Base-by-base conservation (phyloP, 2,888 invertebrate genomes). In the Escarpia spicata region DNA sequence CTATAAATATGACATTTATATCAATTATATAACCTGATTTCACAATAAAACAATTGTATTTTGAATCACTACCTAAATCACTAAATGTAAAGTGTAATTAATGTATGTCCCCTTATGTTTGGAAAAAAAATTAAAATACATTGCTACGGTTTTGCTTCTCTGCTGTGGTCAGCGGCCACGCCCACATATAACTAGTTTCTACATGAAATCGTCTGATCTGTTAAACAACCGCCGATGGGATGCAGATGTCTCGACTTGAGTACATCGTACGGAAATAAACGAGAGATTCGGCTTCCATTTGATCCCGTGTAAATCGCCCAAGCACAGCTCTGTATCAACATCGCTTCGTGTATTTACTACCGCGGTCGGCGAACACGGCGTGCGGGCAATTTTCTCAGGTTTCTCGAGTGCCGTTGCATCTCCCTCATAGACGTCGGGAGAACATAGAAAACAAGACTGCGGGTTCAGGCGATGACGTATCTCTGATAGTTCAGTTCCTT, bases 311-410 rank as follows among this genome's bases (percentile, higher is more conserved):
- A 75, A 75, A 75, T 75, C 75, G 75, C 26, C 75, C 75, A 75
- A 26, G 75, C 75, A 15, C 26, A 75, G 19, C 3, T 75, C 75
- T 75, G 6, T 15, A 75, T 75, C 75, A 75, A 75, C 75, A 75
- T 15, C 75, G 75, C 75, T 75, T 75, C 75, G n/a, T 75, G 75
- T 75, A 75, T 75, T 75, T 75, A 75, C 75, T 26, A 75, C 75
- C 75, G 75, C 19, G 75, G 19, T 75, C 75, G 1, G 52, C 75
- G 75, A 26, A 26, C 75, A n/a, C 75, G n/a, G 75, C 75, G 75
- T 75, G 75, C 4, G 75, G 75, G 26, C 75, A 75, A 75, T 19
- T 75, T 75, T 75, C 75, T 75, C 75, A 19, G 26, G 75, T 75
- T 75, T 75, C 75, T 26, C 6, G 75, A 75, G n/a, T 26, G 75